Conservation (phyloP, 2,888 invertebrate genomes). For the Epsilonema sp. region DNA sequence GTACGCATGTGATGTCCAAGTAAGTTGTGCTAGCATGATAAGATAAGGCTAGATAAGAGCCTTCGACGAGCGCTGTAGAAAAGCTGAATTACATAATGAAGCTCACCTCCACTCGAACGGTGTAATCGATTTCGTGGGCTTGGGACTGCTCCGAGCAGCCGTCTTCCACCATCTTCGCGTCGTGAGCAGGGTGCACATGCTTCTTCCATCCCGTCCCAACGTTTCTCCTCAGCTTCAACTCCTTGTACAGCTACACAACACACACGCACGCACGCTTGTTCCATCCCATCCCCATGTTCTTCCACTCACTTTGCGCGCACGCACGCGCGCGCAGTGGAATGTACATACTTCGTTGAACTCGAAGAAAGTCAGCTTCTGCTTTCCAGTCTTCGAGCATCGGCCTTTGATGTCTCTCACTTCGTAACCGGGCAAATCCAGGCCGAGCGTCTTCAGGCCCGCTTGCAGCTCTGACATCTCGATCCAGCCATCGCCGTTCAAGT, state of each 20-base stretch:
- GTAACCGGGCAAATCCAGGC: slow-evolving; percentile 85
- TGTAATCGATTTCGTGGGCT: slow-evolving; percentile 74
- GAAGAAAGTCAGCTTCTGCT: slow-evolving; percentile 57
- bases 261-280: slow-evolving; percentile 7
- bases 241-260: slow-evolving; percentile 47
- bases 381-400: slow-evolving; percentile 12
- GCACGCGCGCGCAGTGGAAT: no score
- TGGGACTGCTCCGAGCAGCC: slow-evolving; percentile 81
- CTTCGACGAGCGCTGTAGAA: no score
- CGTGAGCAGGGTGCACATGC: slow-evolving; percentile 39
- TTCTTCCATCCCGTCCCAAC: slow-evolving; percentile 65
- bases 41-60: slow-evolving; percentile 2
- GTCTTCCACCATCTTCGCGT: slow-evolving; percentile 72
- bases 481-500: slow-evolving; percentile 70
- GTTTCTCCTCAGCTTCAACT: slow-evolving; percentile 51
- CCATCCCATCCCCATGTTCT: no score
- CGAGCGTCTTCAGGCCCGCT: slow-evolving; percentile 68
- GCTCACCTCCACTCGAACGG: slow-evolving; percentile 41
- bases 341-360: slow-evolving; percentile 68
- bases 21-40: no score
- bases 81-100: no score
- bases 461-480: slow-evolving; percentile 75
- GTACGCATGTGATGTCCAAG: no score
- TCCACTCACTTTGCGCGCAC: no score
- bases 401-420: slow-evolving; percentile 46